These are phyloP conservation scores for Sphenopsis melanotis DNA, from an alignment of 2,797 vertebrate species.

Conservation along the genomic window DNA sequence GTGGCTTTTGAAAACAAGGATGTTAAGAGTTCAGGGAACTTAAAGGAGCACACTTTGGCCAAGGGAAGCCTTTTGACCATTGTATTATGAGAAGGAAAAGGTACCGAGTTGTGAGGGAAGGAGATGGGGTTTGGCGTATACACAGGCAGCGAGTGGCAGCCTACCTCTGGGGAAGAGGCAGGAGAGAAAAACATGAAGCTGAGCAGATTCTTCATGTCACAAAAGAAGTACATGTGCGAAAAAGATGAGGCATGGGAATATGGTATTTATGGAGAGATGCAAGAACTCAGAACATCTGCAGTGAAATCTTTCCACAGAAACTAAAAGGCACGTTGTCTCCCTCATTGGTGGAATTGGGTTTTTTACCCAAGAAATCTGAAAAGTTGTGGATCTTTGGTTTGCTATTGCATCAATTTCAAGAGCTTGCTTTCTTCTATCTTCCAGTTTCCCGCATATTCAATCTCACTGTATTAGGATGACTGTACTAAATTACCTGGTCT, in stretches of 20 bases:
- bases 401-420: neutral
- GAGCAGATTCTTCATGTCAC: neutral
- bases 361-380: neutral
- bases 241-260: neutral
- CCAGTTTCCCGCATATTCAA: neutral
- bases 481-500: neutral
- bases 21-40: neutral
- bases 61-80: slow-evolving; percentile 1
- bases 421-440: neutral
- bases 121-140: neutral
- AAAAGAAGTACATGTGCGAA: neutral
- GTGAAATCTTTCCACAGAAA: neutral
- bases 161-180: neutral
- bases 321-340: neutral
- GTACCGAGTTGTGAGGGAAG: neutral
- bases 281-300: neutral
- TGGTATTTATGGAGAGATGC: neutral
- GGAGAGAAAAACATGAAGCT: neutral
- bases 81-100: neutral
- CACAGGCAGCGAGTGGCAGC: neutral
- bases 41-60: neutral
- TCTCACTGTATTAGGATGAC: neutral
- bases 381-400: neutral
- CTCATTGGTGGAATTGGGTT: neutral
- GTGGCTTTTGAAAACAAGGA: slow-evolving; percentile 5